Conservation (phyloP, 2,113 vertebrate genomes). For the Hylia prasina region DNA sequence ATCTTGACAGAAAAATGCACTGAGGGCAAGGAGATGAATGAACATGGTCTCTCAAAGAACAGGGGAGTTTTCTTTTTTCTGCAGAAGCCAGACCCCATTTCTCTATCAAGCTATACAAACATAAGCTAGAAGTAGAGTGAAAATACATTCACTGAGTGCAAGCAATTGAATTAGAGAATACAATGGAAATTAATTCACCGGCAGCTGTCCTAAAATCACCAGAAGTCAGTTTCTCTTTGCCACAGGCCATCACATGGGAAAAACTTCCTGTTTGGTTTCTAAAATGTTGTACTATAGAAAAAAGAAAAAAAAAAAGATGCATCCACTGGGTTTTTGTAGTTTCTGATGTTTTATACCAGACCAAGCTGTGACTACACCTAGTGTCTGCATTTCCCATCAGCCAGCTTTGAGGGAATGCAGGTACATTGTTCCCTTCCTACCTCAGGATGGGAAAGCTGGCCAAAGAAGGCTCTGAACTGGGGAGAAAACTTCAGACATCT, state of each 20-base stretch:
- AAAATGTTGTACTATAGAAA: background rate
- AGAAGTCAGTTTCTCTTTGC: background rate
- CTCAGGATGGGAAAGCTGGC: background rate
- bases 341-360: background rate
- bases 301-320: background rate
- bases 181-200: background rate
- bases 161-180: background rate
- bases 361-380: background rate
- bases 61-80: background rate
- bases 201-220: background rate
- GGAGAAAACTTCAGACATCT: background rate
- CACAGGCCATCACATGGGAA: background rate
- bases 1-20: conserved; percentile 11
- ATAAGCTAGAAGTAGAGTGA: background rate
- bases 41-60: background rate
- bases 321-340: background rate
- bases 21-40: conserved; percentile 26
- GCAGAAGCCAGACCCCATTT: background rate
- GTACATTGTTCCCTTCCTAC: background rate
- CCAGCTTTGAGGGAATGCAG: background rate
- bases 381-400: background rate
- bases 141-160: background rate
- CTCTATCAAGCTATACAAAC: background rate
- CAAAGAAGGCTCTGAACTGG: background rate
- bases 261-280: background rate